Conservation (phyloP, 2,888 invertebrate species). For the Thereva unica region DNA sequence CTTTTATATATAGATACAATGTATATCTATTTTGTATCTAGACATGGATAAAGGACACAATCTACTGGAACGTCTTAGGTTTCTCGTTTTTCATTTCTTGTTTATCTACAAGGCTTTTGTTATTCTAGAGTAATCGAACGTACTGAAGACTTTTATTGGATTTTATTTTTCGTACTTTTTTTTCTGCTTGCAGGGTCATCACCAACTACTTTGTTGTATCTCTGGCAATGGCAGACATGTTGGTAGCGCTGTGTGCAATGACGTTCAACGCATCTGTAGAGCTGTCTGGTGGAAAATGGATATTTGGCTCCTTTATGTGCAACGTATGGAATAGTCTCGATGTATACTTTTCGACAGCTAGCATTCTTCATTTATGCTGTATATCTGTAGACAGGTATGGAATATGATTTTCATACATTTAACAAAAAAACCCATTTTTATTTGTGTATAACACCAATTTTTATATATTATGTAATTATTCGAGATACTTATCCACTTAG, state of each 20-base stretch:
- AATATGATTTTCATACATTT: too few relatives aligned
- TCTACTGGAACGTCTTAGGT: too few relatives aligned
- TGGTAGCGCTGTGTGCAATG: slow-evolving; percentile 94
- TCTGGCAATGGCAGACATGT: slow-evolving; percentile 89
- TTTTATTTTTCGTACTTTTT: neutral
- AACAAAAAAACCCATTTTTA: too few relatives aligned
- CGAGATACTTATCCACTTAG: too few relatives aligned
- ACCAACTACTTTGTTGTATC: slow-evolving; percentile 97
- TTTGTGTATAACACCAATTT: too few relatives aligned
- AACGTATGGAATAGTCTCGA: slow-evolving; percentile 96
- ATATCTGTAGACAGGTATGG: slow-evolving; percentile 76
- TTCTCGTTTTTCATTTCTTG: too few relatives aligned
- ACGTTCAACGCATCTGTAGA: slow-evolving; percentile 91
- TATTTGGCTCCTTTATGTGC: slow-evolving; percentile 90
- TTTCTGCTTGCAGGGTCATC: slow-evolving; percentile 66
- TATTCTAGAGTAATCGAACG: too few relatives aligned
- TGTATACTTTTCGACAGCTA: slow-evolving; percentile 92
- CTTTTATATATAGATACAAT: neutral
- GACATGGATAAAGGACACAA: too few relatives aligned
- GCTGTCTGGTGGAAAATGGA: slow-evolving; percentile 80
- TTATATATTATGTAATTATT: too few relatives aligned
- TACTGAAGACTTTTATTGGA: neutral
- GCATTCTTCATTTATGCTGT: slow-evolving; percentile 91
- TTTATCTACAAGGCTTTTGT: too few relatives aligned
- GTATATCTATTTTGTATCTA: too few relatives aligned